These are phyloP conservation scores for Hydrozoanthus gracilis DNA, from an alignment of 92 coral and sea anemone genomes.

Conservation along the genomic window DNA sequence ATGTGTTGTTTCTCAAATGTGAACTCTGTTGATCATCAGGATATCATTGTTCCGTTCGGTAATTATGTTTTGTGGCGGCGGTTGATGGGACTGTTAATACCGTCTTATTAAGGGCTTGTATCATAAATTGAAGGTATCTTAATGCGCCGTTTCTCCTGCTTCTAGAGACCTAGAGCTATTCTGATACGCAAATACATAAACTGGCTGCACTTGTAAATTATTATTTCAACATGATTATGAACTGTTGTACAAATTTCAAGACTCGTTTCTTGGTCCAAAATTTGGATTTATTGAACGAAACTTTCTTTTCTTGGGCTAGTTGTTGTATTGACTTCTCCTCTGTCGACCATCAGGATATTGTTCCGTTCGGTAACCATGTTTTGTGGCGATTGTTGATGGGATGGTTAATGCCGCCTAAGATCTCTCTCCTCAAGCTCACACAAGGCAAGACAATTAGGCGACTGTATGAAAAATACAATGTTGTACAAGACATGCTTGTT, in stretches of 20 bases:
- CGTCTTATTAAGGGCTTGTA: slow-evolving; percentile 16
- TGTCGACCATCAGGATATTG: slow-evolving; percentile 48
- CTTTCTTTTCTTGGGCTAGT: neutral
- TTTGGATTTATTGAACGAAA: no score
- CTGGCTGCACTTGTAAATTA: no score
- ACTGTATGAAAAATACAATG: slow-evolving; percentile 66
- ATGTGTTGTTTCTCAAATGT: no score
- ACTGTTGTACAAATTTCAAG: no score
- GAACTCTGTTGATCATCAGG: no score
- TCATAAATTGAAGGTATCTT: no score
- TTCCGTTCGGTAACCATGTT: slow-evolving; percentile 71
- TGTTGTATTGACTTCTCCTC: neutral
- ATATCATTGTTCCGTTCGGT: slow-evolving; percentile 73
- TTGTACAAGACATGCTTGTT: slow-evolving; percentile 74
- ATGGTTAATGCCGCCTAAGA: slow-evolving; percentile 76
- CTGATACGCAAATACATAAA: no score
- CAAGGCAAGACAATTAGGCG: slow-evolving; percentile 64
- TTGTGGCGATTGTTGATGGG: slow-evolving; percentile 67
- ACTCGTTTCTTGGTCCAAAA: no score
- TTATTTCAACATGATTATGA: no score
- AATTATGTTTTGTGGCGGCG: slow-evolving; percentile 62
- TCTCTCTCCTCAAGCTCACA: slow-evolving; percentile 71
- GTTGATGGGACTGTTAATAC: slow-evolving; percentile 69
- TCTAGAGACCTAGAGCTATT: no score
- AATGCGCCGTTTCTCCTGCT: no score